Conservation (phyloP, 2,797 vertebrate genomes). For the Somateria mollissima region DNA sequence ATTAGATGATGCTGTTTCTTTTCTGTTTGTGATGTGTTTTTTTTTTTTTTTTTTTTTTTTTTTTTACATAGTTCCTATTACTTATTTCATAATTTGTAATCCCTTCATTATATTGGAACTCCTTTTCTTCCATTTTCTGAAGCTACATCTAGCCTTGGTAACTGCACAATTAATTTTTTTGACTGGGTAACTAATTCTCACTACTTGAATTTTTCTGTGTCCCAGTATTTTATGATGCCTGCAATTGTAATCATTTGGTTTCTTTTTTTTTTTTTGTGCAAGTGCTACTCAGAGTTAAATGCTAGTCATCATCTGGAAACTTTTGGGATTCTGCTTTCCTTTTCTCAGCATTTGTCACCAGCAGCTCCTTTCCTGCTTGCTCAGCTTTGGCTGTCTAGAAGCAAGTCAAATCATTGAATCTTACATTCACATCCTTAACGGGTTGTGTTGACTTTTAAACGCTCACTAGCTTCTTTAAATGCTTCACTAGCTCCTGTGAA, state of each 20-base stretch:
- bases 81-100: neutral
- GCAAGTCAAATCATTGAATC: neutral
- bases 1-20: neutral
- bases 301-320: neutral
- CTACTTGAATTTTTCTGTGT: neutral
- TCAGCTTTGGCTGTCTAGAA: neutral
- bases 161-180: neutral
- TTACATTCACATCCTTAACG: neutral
- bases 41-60: neutral
- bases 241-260: neutral
- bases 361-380: neutral
- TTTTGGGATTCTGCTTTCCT: neutral
- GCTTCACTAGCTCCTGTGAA: neutral
- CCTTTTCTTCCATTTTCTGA: neutral
- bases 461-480: neutral
- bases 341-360: slow-evolving; percentile 7
- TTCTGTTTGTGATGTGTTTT: neutral
- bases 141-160: neutral
- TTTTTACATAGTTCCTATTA: neutral
- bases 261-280: neutral
- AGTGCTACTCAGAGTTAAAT: slow-evolving; percentile 9
- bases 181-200: neutral
- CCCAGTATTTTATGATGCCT: neutral
- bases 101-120: neutral
- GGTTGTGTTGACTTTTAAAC: neutral